These are phyloP conservation scores for Sebastes glaucus DNA, from an alignment of 2,797 vertebrate species.

Conservation along the genomic window DNA sequence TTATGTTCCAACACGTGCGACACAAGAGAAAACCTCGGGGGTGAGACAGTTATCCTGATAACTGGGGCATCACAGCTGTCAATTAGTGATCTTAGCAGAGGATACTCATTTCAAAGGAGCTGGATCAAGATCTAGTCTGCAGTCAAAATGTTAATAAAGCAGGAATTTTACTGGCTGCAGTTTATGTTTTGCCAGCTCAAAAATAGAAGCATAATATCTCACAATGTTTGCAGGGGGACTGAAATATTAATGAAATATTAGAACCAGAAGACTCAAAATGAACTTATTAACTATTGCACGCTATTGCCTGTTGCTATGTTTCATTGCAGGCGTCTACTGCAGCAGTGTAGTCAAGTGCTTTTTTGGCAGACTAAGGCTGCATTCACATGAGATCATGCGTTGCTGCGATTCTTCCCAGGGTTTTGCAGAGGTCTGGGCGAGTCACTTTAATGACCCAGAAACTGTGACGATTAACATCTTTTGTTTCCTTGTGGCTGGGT, in stretches of 20 bases:
- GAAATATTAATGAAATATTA: neutral
- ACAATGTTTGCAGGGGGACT: neutral
- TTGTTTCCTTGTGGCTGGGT: too few relatives aligned
- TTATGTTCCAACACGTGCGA: constrained; percentile 35
- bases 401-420: too few relatives aligned
- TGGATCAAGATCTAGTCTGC: constrained; percentile 1
- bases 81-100: constrained; percentile 19
- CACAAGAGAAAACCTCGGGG: neutral
- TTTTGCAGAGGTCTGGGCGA: too few relatives aligned
- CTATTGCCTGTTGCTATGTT: neutral
- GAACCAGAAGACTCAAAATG: neutral
- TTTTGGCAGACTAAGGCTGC: neutral
- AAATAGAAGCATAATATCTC: neutral
- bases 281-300: neutral
- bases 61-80: constrained; percentile 24
- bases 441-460: too few relatives aligned
- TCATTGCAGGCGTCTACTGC: neutral
- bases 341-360: neutral
- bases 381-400: too few relatives aligned
- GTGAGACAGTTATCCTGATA: constrained; percentile 32
- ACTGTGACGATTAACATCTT: too few relatives aligned
- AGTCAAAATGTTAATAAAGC: neutral
- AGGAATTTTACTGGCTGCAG: neutral
- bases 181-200: neutral
- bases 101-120: constrained; percentile 16